A percentile compares a stretch with the other conserved stretches of the same genome.
These are phyloP conservation scores for Ia io DNA, from an alignment of 2,113 vertebrate species.

Conservation along the genomic window DNA sequence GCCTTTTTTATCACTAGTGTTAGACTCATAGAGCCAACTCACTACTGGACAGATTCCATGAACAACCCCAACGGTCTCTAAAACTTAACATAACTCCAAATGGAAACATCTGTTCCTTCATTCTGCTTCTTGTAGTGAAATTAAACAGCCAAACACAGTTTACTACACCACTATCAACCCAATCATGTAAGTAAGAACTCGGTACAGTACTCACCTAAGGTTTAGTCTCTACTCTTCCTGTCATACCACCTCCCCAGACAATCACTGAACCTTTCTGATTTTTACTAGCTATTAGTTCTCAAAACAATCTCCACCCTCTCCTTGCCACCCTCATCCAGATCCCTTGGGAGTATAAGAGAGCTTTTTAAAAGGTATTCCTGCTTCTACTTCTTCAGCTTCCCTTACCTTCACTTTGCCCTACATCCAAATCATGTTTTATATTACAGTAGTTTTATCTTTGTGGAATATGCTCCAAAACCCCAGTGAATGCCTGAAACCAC, in stretches of 20 bases:
- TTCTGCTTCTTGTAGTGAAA: slow-evolving; percentile 5
- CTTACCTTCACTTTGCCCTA: not conserved
- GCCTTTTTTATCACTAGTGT: not conserved
- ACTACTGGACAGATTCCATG: not conserved
- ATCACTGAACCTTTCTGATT: not conserved
- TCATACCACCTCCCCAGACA: not conserved
- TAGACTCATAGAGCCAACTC: not conserved
- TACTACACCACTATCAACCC: not conserved
- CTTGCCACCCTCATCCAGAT: not conserved
- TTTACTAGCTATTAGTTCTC: not conserved
- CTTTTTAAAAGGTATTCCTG: not conserved
- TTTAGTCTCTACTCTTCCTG: not conserved
- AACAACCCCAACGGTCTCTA: not conserved
- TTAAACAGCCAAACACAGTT: not conserved
- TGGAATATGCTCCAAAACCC: not conserved
- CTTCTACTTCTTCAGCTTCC: not conserved
- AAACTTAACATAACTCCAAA: not conserved
- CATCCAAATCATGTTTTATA: not conserved
- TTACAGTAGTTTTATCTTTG: not conserved
- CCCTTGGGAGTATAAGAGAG: not conserved
- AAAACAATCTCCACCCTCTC: not conserved
- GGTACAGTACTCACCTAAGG: not conserved
- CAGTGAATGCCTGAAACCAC: not conserved
- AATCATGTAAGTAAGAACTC: not conserved
- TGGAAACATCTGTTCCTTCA: not conserved